A percentile compares a stretch with the other conserved stretches of the same genome.
Conservation (phyloP, 2,888 invertebrate species). For the Pandemis heparana region DNA sequence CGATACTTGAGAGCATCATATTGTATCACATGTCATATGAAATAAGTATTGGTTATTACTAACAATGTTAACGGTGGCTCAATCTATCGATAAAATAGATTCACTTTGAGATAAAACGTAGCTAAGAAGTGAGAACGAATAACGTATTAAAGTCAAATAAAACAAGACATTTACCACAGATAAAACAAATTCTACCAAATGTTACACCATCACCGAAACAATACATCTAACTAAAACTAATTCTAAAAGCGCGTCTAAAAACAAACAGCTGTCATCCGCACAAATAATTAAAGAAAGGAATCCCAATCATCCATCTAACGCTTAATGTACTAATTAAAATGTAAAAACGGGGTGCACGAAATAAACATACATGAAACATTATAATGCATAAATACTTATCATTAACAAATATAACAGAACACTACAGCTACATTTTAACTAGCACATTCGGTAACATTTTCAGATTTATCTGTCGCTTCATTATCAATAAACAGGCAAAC, state of each 20-base stretch:
- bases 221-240: constrained; percentile 15
- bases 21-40: neutral
- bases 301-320: constrained; percentile 57
- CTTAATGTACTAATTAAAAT: constrained; percentile 77
- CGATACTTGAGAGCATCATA: neutral
- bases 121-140: too few relatives aligned
- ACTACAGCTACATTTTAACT: constrained; percentile 78
- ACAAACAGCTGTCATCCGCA: constrained; percentile 32
- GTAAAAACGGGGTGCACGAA: constrained; percentile 62
- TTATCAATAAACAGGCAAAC: neutral
- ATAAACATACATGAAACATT: constrained; percentile 54
- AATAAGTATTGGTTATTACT: too few relatives aligned
- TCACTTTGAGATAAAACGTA: neutral
- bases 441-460: constrained; percentile 81
- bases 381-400: constrained; percentile 60
- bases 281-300: constrained; percentile 44
- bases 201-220: constrained; percentile 26
- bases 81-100: too few relatives aligned
- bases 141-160: neutral
- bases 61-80: too few relatives aligned
- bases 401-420: constrained; percentile 49
- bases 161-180: constrained; percentile 6
- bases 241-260: constrained; percentile 25
- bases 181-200: constrained; percentile 16
- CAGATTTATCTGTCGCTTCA: constrained; percentile 58